Conservation (phyloP, 1,140 invertebrate genomes). For the Lysiphlebus fabarum region DNA sequence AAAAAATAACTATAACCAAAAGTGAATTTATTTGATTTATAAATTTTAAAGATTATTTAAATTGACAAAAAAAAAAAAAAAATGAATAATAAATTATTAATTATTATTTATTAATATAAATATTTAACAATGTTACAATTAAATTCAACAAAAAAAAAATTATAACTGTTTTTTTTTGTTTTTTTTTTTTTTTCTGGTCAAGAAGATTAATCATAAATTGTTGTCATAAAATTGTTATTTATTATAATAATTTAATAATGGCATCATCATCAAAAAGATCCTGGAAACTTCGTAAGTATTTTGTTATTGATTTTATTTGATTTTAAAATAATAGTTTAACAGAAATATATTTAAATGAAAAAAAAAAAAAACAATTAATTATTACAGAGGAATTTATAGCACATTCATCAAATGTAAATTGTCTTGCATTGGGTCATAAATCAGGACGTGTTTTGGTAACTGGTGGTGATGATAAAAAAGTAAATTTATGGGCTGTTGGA, state of each 20-base stretch:
- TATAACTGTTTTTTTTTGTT: slow-evolving; percentile 18
- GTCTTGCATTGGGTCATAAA: slow-evolving; percentile 85
- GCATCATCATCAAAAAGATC: slow-evolving; percentile 61
- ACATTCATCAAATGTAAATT: slow-evolving; percentile 85
- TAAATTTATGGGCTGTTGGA: slow-evolving; percentile 95
- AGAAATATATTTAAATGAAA: slow-evolving; percentile 1
- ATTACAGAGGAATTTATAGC: slow-evolving; percentile 85
- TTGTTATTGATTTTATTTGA: slow-evolving; percentile 23
- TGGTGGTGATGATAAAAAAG: slow-evolving; percentile 95
- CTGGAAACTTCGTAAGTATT: slow-evolving; percentile 59
- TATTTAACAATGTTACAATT: slow-evolving; percentile 30
- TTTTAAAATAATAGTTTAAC: slow-evolving; percentile 7
- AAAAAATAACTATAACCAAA: too few species aligned
- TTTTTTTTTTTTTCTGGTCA: too few species aligned
- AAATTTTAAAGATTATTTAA: too few species aligned
- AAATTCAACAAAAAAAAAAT: slow-evolving; percentile 37
- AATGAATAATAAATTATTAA: too few species aligned
- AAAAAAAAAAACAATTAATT: too few species aligned
- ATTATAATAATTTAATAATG: slow-evolving; percentile 43
- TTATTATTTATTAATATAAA: background rate
- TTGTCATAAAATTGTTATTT: background rate
- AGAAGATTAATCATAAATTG: too few species aligned
- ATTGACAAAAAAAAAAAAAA: too few species aligned
- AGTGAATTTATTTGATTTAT: too few species aligned
- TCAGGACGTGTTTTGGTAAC: slow-evolving; percentile 91